Evolutionary conservation across 1,140 invertebrate species (phyloP).

Genomic region (Phocides pigmalion): DNA sequence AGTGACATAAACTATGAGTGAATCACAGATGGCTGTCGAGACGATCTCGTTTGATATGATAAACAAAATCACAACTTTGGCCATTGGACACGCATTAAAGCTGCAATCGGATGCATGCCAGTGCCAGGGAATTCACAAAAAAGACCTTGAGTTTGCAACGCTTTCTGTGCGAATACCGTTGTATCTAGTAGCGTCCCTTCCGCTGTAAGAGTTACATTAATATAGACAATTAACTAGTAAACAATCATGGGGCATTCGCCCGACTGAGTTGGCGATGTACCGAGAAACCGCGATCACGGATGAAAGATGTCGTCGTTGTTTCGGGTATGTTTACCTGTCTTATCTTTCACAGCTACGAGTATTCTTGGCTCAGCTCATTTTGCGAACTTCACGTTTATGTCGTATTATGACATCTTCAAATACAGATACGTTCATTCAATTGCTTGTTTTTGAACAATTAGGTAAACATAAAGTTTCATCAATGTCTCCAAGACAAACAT

Average conservation of each 20-base stretch:
- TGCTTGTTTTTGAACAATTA: constrained; percentile 10
- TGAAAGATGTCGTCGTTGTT: constrained; percentile 63
- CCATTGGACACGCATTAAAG: constrained; percentile 56
- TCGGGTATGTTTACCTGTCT: constrained; percentile 59
- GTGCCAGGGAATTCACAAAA: constrained; percentile 74
- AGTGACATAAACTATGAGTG: constrained; percentile 41
- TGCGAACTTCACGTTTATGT: constrained; percentile 38
- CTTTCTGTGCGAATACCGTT: constrained; percentile 61
- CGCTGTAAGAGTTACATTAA: constrained; percentile 49
- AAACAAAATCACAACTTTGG: constrained; percentile 65
- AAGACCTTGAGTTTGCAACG: constrained; percentile 61
- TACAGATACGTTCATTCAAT: constrained; percentile 18
- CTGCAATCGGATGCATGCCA: constrained; percentile 68
- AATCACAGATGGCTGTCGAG: constrained; percentile 40
- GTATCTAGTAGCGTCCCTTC: constrained; percentile 59
- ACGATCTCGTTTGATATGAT: constrained; percentile 47
- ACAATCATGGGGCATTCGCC: constrained; percentile 37
- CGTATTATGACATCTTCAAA: constrained; percentile 35
- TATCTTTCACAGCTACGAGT: constrained; percentile 39
- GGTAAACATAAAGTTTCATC: neutral
- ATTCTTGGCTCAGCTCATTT: constrained; percentile 48
- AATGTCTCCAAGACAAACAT: neutral
- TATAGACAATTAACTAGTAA: constrained; percentile 40
- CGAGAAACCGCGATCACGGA: constrained; percentile 37
- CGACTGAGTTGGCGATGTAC: constrained; percentile 58